These are phyloP conservation scores for Gastrophysa polygoni DNA, from an alignment of 2,888 invertebrate genomes.

Conservation along the genomic window DNA sequence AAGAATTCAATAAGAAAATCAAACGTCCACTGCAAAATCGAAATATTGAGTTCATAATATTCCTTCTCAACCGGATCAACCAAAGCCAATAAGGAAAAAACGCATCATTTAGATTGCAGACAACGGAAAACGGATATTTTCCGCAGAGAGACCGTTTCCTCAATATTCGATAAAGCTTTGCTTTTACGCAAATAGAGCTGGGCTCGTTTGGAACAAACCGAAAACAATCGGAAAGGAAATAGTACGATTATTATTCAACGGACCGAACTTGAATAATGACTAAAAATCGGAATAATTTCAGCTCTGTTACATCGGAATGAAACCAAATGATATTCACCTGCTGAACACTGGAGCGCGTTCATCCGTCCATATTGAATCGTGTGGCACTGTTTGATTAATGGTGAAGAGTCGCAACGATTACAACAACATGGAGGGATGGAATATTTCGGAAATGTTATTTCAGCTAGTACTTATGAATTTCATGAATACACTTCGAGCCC, in stretches of 20 bases:
- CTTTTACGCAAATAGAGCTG: slow-evolving; percentile 27
- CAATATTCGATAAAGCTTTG: slow-evolving; percentile 16
- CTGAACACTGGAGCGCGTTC: slow-evolving; percentile 13
- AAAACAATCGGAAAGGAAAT: slow-evolving; percentile 36
- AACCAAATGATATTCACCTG: slow-evolving; percentile 34
- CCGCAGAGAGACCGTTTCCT: not conserved
- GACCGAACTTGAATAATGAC: slow-evolving; percentile 37
- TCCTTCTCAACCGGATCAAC: not conserved
- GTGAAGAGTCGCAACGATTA: not conserved
- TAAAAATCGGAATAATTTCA: slow-evolving; percentile 33
- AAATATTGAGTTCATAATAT: not conserved
- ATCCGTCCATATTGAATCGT: too few species aligned
- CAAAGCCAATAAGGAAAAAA: not conserved
- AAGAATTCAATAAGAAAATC: not conserved
- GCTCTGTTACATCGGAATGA: slow-evolving; percentile 30
- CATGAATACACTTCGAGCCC: too few species aligned
- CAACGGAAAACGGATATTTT: not conserved
- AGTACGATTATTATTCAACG: slow-evolving; percentile 36
- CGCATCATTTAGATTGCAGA: not conserved
- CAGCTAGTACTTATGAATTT: too few species aligned
- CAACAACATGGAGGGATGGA: too few species aligned
- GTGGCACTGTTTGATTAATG: not conserved
- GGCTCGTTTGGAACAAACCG: slow-evolving; percentile 33
- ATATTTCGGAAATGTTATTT: too few species aligned
- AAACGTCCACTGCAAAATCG: not conserved